Evolutionary conservation across 2,888 invertebrate genomes (phyloP).

Genomic region (Zygaena filipendulae): DNA sequence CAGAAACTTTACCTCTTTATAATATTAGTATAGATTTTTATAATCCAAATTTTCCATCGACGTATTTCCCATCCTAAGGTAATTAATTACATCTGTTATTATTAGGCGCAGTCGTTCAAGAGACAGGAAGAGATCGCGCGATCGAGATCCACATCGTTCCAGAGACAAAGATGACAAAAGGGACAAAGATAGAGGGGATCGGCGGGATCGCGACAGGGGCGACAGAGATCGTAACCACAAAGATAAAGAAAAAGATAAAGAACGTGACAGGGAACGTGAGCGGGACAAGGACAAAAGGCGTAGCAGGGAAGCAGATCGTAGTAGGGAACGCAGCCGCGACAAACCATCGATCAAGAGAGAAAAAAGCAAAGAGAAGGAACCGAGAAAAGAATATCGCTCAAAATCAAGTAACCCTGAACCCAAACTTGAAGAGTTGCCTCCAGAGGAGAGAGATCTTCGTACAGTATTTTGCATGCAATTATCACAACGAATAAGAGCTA

Average conservation of each 20-base stretch:
- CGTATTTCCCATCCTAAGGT: too few species aligned
- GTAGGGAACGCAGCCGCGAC: slow-evolving; percentile 30
- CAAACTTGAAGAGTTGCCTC: slow-evolving; percentile 82
- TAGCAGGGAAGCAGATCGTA: slow-evolving; percentile 26
- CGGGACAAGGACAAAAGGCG: slow-evolving; percentile 33
- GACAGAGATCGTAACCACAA: slow-evolving; percentile 31
- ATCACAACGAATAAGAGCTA: slow-evolving; percentile 91
- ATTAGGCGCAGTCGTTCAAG: slow-evolving; percentile 51
- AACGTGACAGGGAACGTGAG: slow-evolving; percentile 25
- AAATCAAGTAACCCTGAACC: slow-evolving; percentile 65
- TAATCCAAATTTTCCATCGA: too few species aligned
- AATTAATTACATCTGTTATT: too few species aligned
- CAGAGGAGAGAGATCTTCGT: slow-evolving; percentile 98
- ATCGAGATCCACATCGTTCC: slow-evolving; percentile 68
- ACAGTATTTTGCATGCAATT: slow-evolving; percentile 99
- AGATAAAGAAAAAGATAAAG: slow-evolving; percentile 21
- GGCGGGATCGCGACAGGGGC: slow-evolving; percentile 21
- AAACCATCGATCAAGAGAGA: slow-evolving; percentile 35
- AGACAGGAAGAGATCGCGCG: slow-evolving; percentile 65
- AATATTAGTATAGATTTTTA: too few species aligned
- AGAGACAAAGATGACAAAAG: slow-evolving; percentile 64
- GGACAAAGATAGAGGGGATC: slow-evolving; percentile 24
- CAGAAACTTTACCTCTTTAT: too few species aligned
- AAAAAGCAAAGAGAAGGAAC: slow-evolving; percentile 39
- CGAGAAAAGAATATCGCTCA: slow-evolving; percentile 42